These are phyloP conservation scores for Coleophora deauratella DNA, from an alignment of 2,888 invertebrate genomes.

Conservation along the genomic window DNA sequence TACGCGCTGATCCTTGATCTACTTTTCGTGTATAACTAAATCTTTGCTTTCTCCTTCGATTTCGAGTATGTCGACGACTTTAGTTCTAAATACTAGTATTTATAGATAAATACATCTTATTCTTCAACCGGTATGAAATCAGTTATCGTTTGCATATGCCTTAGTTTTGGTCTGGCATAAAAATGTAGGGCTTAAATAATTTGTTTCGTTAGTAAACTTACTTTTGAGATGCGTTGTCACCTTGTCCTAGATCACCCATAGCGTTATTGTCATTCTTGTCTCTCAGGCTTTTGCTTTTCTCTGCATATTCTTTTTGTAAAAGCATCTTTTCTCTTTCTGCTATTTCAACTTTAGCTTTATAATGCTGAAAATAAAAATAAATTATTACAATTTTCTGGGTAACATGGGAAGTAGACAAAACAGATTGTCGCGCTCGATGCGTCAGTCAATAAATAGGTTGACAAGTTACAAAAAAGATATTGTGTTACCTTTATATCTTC, in stretches of 20 bases:
- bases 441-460: background rate
- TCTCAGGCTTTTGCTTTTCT: slow-evolving; percentile 34
- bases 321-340: slow-evolving; percentile 52
- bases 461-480: background rate
- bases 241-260: slow-evolving; percentile 45
- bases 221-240: slow-evolving; percentile 42
- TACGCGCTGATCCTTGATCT: too few relatives aligned
- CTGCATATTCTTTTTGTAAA: slow-evolving; percentile 47
- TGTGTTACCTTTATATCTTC: slow-evolving; percentile 55
- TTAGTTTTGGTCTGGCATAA: too few relatives aligned
- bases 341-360: slow-evolving; percentile 53
- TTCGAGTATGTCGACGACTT: too few relatives aligned
- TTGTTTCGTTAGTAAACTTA: slow-evolving; percentile 25
- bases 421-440: too few relatives aligned
- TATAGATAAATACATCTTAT: too few relatives aligned
- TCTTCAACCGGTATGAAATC: too few relatives aligned
- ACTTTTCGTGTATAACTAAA: too few relatives aligned
- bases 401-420: too few relatives aligned
- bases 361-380: slow-evolving; percentile 34
- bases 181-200: too few relatives aligned
- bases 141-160: too few relatives aligned
- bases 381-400: background rate
- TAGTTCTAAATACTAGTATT: too few relatives aligned
- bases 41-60: too few relatives aligned
- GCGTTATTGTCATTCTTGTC: slow-evolving; percentile 62